Conservation (phyloP, 35 echinoderm and acorn worm species). For the Amphiura filiformis region DNA sequence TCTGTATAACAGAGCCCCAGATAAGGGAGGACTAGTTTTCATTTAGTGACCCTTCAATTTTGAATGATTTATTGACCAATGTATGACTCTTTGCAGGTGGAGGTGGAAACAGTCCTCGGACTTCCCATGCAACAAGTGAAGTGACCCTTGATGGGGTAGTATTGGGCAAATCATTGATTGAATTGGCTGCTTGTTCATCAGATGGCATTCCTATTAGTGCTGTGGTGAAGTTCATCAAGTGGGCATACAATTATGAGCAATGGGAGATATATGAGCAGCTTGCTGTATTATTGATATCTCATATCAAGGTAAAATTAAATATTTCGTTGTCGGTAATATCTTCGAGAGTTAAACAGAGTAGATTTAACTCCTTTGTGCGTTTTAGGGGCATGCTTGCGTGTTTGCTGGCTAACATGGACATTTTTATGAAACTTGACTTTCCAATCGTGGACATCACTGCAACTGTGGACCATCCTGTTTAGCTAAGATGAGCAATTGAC, state of each 20-base stretch:
- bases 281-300: constrained; percentile 40
- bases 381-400: not conserved
- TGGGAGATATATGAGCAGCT: constrained; percentile 95
- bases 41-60: too few species aligned
- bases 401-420: not conserved
- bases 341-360: too few species aligned
- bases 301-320: constrained; percentile 73
- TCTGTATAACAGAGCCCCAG: too few species aligned
- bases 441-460: too few species aligned
- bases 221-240: constrained; percentile 96
- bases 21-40: too few species aligned
- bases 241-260: constrained; percentile 98
- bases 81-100: constrained; percentile 82
- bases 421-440: too few species aligned
- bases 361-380: too few species aligned
- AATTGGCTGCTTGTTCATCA: constrained; percentile 55
- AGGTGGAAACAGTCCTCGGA: constrained; percentile 78
- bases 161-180: constrained; percentile 60
- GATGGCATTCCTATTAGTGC: constrained; percentile 80
- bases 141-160: constrained; percentile 71
- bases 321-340: too few species aligned
- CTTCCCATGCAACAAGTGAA: constrained; percentile 46
- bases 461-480: too few species aligned
- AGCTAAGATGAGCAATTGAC: too few species aligned
- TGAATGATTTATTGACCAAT: too few species aligned